Percentiles rank a stretch among this genome's conserved stretches.
These are phyloP conservation scores for Scomberomorus guttatus DNA, from an alignment of 2,797 vertebrate species.

Conservation along the genomic window DNA sequence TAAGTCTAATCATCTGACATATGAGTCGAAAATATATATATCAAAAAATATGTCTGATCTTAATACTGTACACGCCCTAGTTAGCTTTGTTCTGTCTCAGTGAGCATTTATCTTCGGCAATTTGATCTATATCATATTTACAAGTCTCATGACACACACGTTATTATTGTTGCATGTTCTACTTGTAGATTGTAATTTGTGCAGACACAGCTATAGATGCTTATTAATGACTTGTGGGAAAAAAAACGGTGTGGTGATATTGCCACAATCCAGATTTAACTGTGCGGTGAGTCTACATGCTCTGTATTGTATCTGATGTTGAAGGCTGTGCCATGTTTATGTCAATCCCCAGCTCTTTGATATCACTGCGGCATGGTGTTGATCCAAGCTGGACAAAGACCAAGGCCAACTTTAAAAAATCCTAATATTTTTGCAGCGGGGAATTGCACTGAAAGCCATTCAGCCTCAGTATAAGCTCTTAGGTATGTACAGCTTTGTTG, in stretches of 20 bases:
- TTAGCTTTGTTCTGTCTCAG: neutral
- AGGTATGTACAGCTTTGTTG: slow-evolving; percentile 45
- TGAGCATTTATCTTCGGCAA: neutral
- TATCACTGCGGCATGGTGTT: slow-evolving; percentile 59
- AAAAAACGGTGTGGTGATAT: slow-evolving; percentile 20
- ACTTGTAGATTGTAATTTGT: slow-evolving; percentile 26
- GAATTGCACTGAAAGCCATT: slow-evolving; percentile 38
- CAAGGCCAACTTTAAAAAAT: slow-evolving; percentile 42
- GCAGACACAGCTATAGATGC: slow-evolving; percentile 31
- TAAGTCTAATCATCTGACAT: neutral
- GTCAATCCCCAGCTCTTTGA: slow-evolving; percentile 46
- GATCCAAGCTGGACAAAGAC: slow-evolving; percentile 52
- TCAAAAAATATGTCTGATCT: neutral
- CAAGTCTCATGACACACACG: neutral
- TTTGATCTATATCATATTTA: neutral
- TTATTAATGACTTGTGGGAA: neutral
- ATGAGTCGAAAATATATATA: slow-evolving; percentile 4
- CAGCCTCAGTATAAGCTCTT: slow-evolving; percentile 31
- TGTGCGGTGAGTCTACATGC: slow-evolving; percentile 15
- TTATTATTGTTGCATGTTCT: slow-evolving; percentile 24
- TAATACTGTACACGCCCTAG: neutral
- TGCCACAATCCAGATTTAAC: slow-evolving; percentile 30
- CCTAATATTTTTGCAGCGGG: slow-evolving; percentile 41
- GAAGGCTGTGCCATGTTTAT: slow-evolving; percentile 43
- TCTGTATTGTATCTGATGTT: slow-evolving; percentile 33